phyloP scores from a whole-genome alignment of 1,140 invertebrate genomes.

The Nymphalis io region DNA sequence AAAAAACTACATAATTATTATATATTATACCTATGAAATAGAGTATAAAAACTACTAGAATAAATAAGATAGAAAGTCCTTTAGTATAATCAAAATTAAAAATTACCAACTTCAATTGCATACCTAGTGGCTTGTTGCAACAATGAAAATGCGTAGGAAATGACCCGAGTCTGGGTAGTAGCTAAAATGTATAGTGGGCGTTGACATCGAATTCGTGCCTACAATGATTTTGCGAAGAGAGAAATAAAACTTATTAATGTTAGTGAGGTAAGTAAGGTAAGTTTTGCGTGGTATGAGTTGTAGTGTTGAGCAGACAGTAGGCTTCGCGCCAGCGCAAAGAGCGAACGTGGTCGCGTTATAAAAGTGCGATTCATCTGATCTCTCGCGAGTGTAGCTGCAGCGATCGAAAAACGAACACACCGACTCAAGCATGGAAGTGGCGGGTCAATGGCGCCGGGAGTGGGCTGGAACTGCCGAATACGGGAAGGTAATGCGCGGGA shows the following conservation, averaged over 20 bases:
- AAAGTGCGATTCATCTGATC: conserved; percentile 46
- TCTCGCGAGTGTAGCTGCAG: conserved; percentile 71
- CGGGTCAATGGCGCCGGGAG: conserved; percentile 74
- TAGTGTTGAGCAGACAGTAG: conserved; percentile 53
- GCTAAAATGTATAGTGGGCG: conserved; percentile 63
- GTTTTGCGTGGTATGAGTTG: conserved; percentile 55
- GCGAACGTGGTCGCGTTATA: conserved; percentile 57
- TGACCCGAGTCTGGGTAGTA: conserved; percentile 56
- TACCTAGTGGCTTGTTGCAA: conserved; percentile 41
- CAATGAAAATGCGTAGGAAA: conserved; percentile 56
- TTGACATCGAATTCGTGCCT: conserved; percentile 69
- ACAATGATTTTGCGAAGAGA: conserved; percentile 67
- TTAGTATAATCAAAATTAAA: background rate
- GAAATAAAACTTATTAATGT: conserved; percentile 54
- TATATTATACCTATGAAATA: background rate
- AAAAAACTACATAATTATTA: too few relatives aligned
- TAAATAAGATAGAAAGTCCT: background rate
- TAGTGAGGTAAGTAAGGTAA: conserved; percentile 29
- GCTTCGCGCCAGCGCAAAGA: conserved; percentile 59
- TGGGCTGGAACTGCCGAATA: conserved; percentile 78
- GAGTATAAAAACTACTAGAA: background rate
- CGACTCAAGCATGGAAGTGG: conserved; percentile 67
- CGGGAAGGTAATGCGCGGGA: conserved; percentile 66
- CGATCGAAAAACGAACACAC: conserved; percentile 56
- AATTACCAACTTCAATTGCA: conserved; percentile 18